Base-by-base conservation (phyloP, 2,888 invertebrate species). In the Helobdella robusta region DNA sequence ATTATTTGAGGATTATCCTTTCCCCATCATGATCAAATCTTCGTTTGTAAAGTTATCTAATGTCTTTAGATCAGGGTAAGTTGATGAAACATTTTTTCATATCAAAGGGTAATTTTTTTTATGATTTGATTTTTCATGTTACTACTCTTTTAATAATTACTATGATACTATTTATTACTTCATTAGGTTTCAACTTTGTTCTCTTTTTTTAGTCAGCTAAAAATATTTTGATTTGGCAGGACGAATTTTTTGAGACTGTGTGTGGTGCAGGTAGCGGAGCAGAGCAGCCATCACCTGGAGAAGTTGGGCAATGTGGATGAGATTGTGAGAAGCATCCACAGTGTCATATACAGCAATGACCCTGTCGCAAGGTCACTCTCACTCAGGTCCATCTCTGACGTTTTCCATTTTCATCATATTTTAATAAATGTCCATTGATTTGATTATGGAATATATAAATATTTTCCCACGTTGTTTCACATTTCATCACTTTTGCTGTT, bases 301-400 rank as follows among this genome's bases (percentile, higher is more conserved):
- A 95, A 82, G 82, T 92, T 97, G 70, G 82, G 94, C 32, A 95
- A 92, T 77, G 89, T 94, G 0, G 94, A 95, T 74, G 94, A 95
- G 79, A 89, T 91, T 80, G 85, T 94, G 3, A 84, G 89, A 58
- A 83, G 93, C 73, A 87, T 97, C 32, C 92, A 89, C 74, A 89
- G 89, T 79, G 97, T 97, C 0, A 88, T 91, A 73, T 92, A 95
- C 79, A 92, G 94, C 6, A 97, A 97, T 78, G 97, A 97, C 81
- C 93, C 95, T 0, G 77, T 94, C 6, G 95, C 95, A 0, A 84
- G 95, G 74, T 91, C 94, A 0, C 81, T 95, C 11, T 91, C 93
- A 0, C 80, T 97, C 11, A 83, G 79, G 80, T 79, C 71, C n/a
- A n/a, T n/a, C n/a, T n/a, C n/a, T n/a, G n/a, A n/a, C n/a, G n/a